Percentiles rank a stretch among this genome's conserved stretches.
phyloP scores from a whole-genome alignment of 92 coral and sea anemone genomes.

The Actinostola sp. region DNA sequence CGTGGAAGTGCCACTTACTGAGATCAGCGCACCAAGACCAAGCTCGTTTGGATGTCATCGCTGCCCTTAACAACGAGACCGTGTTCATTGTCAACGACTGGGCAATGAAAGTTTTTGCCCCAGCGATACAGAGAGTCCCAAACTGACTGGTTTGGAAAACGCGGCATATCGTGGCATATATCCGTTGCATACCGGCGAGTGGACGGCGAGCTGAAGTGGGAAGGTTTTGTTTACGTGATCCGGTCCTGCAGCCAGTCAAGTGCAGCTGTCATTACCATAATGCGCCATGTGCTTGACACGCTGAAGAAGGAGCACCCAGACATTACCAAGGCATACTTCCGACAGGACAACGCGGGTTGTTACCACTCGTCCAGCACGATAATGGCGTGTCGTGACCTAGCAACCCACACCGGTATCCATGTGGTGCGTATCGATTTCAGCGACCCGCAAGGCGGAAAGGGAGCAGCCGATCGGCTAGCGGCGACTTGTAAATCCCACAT shows the following conservation, averaged over 20 bases:
- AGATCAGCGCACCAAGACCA: constrained; percentile 8
- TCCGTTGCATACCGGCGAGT: background rate
- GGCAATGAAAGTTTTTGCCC: constrained; percentile 18
- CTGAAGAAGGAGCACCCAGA: background rate
- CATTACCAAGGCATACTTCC: background rate
- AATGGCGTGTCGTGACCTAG: background rate
- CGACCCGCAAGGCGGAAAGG: constrained; percentile 14
- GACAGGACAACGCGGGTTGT: constrained; percentile 22
- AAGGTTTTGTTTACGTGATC: constrained; percentile 2
- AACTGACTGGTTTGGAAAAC: too few species aligned
- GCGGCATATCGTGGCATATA: too few species aligned
- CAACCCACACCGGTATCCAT: background rate
- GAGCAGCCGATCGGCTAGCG: constrained; percentile 9
- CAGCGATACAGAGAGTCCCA: too few species aligned
- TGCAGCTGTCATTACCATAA: background rate
- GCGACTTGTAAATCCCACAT: constrained; percentile 12
- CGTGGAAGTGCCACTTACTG: background rate
- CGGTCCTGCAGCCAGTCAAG: constrained; percentile 4
- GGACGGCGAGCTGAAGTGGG: constrained; percentile 1
- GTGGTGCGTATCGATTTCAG: constrained; percentile 5
- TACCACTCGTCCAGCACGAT: constrained; percentile 7
- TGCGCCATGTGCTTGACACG: background rate
- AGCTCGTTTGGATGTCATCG: background rate
- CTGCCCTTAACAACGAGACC: background rate
- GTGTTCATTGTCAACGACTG: constrained; percentile 4